Conservation (phyloP, 2,888 invertebrate species). For the Aquatica leii region DNA sequence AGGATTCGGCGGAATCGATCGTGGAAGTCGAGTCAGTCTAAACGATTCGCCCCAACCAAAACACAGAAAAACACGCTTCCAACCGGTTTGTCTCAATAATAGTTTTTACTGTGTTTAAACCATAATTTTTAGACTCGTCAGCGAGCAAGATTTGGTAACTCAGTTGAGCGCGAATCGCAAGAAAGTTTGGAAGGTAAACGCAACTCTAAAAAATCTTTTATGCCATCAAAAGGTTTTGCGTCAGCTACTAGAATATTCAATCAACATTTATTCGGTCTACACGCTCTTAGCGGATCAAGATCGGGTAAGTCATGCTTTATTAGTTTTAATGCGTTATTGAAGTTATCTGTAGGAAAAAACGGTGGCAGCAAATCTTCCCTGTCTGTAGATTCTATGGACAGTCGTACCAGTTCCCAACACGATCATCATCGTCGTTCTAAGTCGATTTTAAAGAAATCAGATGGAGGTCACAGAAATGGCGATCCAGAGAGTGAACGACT, state of each 20-base stretch:
- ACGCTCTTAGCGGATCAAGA: constrained; percentile 63
- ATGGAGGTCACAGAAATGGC: constrained; percentile 62
- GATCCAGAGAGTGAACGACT: constrained; percentile 82
- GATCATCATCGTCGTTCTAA: constrained; percentile 75
- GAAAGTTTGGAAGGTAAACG: constrained; percentile 64
- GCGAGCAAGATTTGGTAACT: constrained; percentile 62
- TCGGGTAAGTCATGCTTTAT: constrained; percentile 52
- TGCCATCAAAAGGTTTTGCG: constrained; percentile 71
- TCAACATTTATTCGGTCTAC: constrained; percentile 75
- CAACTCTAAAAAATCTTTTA: constrained; percentile 63
- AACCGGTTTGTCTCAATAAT: constrained; percentile 65
- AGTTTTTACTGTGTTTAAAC: neutral
- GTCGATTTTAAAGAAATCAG: constrained; percentile 81
- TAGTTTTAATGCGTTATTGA: neutral
- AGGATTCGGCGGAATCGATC: constrained; percentile 61
- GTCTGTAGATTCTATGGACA: constrained; percentile 75
- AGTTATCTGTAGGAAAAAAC: constrained; percentile 59
- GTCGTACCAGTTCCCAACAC: constrained; percentile 67
- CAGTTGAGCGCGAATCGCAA: constrained; percentile 62
- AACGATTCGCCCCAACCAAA: constrained; percentile 77
- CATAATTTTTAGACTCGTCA: constrained; percentile 52
- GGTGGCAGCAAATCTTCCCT: constrained; percentile 72
- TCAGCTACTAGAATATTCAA: constrained; percentile 77
- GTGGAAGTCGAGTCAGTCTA: constrained; percentile 66
- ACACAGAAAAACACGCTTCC: constrained; percentile 86